Evolutionary conservation across 2,113 vertebrate species (phyloP).

Genomic region (Pseudolaguvia tuberculata): DNA sequence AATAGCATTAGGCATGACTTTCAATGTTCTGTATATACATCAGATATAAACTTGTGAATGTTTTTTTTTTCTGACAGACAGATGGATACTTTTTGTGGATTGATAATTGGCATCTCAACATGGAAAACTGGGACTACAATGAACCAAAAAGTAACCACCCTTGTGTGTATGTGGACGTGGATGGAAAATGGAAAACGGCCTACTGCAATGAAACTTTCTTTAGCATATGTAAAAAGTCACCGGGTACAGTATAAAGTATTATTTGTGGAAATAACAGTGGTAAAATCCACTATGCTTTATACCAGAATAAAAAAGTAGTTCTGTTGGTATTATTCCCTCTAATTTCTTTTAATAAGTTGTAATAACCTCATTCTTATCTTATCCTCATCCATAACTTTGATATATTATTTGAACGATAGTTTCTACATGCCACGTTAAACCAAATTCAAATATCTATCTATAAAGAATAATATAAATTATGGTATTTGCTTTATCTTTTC

Average conservation of each 20-base stretch:
- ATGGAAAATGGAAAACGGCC: constrained; percentile 79
- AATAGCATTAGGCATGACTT: neutral
- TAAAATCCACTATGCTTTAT: no score
- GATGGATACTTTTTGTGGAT: constrained; percentile 72
- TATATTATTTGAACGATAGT: no score
- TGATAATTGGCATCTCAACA: constrained; percentile 79
- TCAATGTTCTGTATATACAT: neutral
- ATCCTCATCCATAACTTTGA: no score
- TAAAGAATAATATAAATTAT: neutral
- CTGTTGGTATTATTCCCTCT: no score
- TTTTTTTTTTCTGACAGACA: constrained; percentile 73
- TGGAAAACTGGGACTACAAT: constrained; percentile 71
- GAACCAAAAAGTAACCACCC: constrained; percentile 74
- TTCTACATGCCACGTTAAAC: no score
- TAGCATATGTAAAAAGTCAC: constrained; percentile 76
- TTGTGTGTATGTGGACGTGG: constrained; percentile 79
- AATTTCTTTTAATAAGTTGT: no score
- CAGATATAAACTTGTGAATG: neutral
- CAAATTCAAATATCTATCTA: no score
- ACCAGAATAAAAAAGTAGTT: no score
- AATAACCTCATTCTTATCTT: no score
- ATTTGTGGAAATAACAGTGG: no score
- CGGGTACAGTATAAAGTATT: constrained; percentile 62
- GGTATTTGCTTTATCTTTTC: neutral
- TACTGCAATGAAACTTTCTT: constrained; percentile 75